Conservation (phyloP, 2,888 invertebrate genomes). For the Sialis lutaria region DNA sequence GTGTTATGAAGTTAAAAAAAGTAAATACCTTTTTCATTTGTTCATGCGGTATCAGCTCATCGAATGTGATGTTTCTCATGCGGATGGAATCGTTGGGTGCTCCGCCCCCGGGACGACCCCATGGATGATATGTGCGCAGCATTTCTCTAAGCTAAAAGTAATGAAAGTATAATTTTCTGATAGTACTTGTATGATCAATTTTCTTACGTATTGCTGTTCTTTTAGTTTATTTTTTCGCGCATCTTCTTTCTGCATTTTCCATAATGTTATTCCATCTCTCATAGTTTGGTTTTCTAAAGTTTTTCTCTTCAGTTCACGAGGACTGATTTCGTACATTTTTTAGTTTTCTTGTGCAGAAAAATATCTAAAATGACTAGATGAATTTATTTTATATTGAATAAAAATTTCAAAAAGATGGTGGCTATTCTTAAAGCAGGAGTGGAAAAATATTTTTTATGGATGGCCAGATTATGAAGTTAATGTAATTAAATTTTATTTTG, state of each 20-base stretch:
- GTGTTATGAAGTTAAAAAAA: neutral
- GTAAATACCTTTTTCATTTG: constrained; percentile 32
- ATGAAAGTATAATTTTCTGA: no score
- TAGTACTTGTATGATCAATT: no score
- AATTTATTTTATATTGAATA: no score
- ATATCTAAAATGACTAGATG: no score
- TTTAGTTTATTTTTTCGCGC: constrained; percentile 15
- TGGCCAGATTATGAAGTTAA: no score
- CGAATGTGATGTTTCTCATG: constrained; percentile 46
- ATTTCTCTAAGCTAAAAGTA: constrained; percentile 40
- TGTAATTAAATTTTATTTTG: no score
- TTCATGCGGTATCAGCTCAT: constrained; percentile 40
- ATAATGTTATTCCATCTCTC: constrained; percentile 17
- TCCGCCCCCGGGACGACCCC: constrained; percentile 60
- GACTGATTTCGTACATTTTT: neutral
- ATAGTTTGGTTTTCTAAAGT: constrained; percentile 3
- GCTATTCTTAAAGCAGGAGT: no score
- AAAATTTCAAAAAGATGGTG: no score
- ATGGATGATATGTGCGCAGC: constrained; percentile 57
- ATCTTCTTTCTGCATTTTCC: constrained; percentile 19
- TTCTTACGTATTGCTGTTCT: constrained; percentile 21
- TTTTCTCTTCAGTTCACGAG: neutral
- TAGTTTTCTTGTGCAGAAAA: no score
- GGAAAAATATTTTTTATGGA: no score
- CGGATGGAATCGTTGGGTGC: constrained; percentile 47